Percentiles rank a stretch among this genome's conserved stretches.
Evolutionary conservation across 2,888 invertebrate species (phyloP).

Genomic region (Trissolcus japonicus): DNA sequence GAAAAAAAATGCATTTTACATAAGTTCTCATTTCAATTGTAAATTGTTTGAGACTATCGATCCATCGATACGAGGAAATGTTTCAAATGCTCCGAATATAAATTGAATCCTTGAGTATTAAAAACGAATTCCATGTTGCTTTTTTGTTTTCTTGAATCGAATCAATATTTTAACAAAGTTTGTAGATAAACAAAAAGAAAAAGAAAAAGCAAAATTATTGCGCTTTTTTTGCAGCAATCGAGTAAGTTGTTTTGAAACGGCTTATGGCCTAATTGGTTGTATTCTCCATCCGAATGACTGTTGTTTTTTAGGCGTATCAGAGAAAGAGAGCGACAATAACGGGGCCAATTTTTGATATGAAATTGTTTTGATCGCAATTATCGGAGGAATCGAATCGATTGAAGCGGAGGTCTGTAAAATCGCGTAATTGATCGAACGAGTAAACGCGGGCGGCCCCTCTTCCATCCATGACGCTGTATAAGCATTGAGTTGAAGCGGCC

Average conservation of each 20-base stretch:
- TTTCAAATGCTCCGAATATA: conserved; percentile 25
- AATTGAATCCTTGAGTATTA: conserved; percentile 5
- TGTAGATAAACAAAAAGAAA: too few relatives aligned
- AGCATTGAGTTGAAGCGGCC: conserved; percentile 23
- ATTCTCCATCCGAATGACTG: too few relatives aligned
- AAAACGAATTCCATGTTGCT: conserved; percentile 2
- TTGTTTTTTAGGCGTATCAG: not conserved
- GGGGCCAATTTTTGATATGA: too few relatives aligned
- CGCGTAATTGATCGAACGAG: conserved; percentile 5
- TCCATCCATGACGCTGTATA: not conserved
- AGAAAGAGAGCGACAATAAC: too few relatives aligned
- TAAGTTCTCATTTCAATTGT: conserved; percentile 37
- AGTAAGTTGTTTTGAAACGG: too few relatives aligned
- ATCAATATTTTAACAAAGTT: not conserved
- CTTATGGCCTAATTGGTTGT: too few relatives aligned
- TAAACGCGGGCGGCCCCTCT: not conserved
- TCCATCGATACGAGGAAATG: conserved; percentile 41
- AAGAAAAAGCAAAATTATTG: too few relatives aligned
- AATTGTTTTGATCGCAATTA: too few relatives aligned
- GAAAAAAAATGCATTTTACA: conserved; percentile 27
- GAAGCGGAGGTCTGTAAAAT: conserved; percentile 11
- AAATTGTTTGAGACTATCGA: conserved; percentile 27
- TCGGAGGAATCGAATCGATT: not conserved
- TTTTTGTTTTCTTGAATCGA: not conserved
- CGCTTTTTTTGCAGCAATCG: too few relatives aligned